phyloP scores from a whole-genome alignment of 1,140 invertebrate species.

The Lethrus apterus region DNA sequence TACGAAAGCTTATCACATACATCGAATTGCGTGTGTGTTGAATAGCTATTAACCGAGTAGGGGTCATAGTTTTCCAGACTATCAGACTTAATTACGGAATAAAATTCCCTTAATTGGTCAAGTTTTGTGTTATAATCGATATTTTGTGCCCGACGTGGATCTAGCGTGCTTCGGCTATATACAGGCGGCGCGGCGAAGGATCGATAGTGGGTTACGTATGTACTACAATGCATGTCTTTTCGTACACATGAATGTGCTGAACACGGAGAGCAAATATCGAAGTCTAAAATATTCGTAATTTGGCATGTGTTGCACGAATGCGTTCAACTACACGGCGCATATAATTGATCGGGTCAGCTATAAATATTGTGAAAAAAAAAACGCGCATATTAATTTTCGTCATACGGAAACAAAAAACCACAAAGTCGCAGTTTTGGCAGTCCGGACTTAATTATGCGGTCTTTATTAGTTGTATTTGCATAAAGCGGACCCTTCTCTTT shows the following conservation, averaged over 20 bases:
- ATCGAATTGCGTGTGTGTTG: constrained; percentile 1
- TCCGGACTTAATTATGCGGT: neutral
- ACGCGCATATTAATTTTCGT: constrained; percentile 3
- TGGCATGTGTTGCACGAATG: constrained; percentile 13
- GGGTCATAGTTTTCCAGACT: constrained; percentile 2
- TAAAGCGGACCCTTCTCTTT: constrained; percentile 14
- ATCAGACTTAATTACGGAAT: constrained; percentile 16
- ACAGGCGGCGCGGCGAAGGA: neutral
- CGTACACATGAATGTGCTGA: neutral
- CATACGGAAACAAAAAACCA: neutral
- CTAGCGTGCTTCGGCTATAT: constrained; percentile 7
- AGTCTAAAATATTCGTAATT: constrained; percentile 5
- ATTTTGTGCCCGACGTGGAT: constrained; percentile 2
- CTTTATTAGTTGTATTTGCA: constrained; percentile 10
- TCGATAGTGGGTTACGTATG: neutral
- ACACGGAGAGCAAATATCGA: neutral
- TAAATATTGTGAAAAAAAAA: constrained; percentile 8
- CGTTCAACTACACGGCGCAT: constrained; percentile 8
- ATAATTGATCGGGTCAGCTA: neutral
- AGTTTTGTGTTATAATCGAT: constrained; percentile 17
- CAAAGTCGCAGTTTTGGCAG: neutral
- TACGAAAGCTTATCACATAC: neutral
- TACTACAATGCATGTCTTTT: constrained; percentile 7
- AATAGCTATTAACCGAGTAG: constrained; percentile 1
- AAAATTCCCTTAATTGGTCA: constrained; percentile 19